These are phyloP conservation scores for Rhinopomastus cyanomelas DNA, from an alignment of 2,113 vertebrate genomes.

Conservation along the genomic window DNA sequence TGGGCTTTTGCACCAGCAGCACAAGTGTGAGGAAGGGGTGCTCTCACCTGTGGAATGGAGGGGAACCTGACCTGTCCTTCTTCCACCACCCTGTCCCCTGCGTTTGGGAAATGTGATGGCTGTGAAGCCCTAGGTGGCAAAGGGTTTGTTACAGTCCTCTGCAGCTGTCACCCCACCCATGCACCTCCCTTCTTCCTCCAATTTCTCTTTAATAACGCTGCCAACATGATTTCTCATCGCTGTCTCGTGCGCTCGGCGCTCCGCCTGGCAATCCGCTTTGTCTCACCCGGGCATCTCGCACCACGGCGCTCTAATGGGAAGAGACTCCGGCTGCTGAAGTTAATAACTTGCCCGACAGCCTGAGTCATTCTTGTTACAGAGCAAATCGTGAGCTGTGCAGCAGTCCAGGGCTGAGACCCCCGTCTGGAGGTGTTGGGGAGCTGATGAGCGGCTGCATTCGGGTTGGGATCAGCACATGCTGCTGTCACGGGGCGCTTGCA, in stretches of 20 bases:
- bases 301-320: neutral
- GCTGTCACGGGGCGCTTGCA: accelerated
- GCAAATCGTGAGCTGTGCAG: neutral
- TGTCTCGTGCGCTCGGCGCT: neutral
- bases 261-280: neutral
- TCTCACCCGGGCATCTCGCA: neutral
- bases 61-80: too few relatives aligned
- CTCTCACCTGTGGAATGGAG: neutral
- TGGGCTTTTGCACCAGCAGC: neutral
- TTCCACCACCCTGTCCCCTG: neutral
- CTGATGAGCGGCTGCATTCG: accelerated
- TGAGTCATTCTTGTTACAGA: neutral
- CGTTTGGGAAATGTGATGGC: neutral
- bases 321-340: constrained; percentile 18
- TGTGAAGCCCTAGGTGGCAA: neutral
- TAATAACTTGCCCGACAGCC: neutral
- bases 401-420: neutral
- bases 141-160: neutral
- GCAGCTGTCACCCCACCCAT: neutral
- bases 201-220: neutral
- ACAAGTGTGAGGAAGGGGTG: neutral
- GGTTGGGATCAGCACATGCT: neutral
- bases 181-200: neutral
- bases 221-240: neutral
- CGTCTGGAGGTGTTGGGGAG: neutral